Evolutionary conservation across 2,113 vertebrate genomes (phyloP), one percentile per base, ranked within the genome.

Genomic region (Agapornis roseicollis): DNA sequence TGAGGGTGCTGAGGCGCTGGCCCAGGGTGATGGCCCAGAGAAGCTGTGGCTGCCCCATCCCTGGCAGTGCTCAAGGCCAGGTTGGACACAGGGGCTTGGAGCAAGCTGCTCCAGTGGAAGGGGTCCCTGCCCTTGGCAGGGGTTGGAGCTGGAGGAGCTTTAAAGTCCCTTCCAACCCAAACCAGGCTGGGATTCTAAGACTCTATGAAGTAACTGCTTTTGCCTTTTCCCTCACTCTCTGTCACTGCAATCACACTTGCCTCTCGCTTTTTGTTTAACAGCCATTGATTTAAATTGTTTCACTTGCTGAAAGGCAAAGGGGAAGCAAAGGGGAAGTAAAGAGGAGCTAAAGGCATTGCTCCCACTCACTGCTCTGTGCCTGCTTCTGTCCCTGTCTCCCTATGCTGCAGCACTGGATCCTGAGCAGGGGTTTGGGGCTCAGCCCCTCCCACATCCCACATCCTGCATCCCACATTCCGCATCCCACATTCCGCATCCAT

Each of bases 391-490:
- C 39, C n/a, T 1, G 1, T 24, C 9, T 5, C 55, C 22, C 29
- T 2, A 2, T 31, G 3, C 17, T 1, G 16, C 29, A 16, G 16
- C 8, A 1, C 13, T 3, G 0, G 31, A 7, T 17, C 41, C 60
- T 7, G 52, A 14, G 31, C 22, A 25, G 55, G n/a, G 2, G 4
- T 3, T 10, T 2, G 10, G 24, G 11, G 13, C 37, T 58, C 60
- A 58, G 50, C 60, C n/a, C 56, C 13, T 58, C 20, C 22, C 55
- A 58, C 33, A n/a, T n/a, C 56, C 56, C 56, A 23, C 33, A n/a
- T n/a, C n/a, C n/a, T n/a, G n/a, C 47, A 25, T 58, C 55, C 33
- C 13, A 13, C 20, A n/a, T 58, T 22, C 56, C 22, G 23, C 33
- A 52, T 50, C 49, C 25, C 8, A 25, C 66, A 23, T 53, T 47